Conservation (phyloP, 2,888 invertebrate species). For the Oscheius myriophilus region DNA sequence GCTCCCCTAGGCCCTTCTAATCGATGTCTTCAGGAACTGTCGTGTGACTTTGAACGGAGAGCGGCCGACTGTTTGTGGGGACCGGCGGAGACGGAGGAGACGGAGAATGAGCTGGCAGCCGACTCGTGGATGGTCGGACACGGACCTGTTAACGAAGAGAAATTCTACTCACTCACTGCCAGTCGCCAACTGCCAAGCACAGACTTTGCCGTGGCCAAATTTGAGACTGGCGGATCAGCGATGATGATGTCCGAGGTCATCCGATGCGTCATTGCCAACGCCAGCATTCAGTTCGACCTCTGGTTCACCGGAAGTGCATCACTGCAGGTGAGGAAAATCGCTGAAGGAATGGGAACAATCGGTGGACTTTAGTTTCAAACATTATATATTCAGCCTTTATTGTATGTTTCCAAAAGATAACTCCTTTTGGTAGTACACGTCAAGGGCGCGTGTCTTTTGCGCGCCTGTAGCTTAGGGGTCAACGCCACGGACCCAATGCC, state of each 20-base stretch:
- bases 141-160: constrained; percentile 63
- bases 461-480: too few relatives aligned
- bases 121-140: constrained; percentile 63
- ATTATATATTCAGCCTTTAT: too few relatives aligned
- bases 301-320: constrained; percentile 56
- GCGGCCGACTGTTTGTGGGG: constrained; percentile 67
- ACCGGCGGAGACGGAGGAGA: constrained; percentile 36
- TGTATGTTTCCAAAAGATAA: too few relatives aligned
- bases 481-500: too few relatives aligned
- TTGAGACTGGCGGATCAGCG: constrained; percentile 55
- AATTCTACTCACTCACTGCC: constrained; percentile 63
- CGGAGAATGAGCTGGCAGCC: constrained; percentile 40
- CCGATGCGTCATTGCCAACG: constrained; percentile 44
- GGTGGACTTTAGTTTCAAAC: too few relatives aligned
- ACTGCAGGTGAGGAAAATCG: constrained; percentile 38
- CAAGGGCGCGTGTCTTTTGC: too few relatives aligned
- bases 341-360: background rate
- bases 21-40: constrained; percentile 52
- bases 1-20: background rate
- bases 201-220: constrained; percentile 62
- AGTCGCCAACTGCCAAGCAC: constrained; percentile 56
- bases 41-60: constrained; percentile 65
- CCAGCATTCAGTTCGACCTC: constrained; percentile 51
- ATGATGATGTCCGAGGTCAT: constrained; percentile 57
- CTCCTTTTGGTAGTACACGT: too few relatives aligned